Base-by-base conservation (phyloP, 2,888 invertebrate genomes). In the Nycteola revayana region DNA sequence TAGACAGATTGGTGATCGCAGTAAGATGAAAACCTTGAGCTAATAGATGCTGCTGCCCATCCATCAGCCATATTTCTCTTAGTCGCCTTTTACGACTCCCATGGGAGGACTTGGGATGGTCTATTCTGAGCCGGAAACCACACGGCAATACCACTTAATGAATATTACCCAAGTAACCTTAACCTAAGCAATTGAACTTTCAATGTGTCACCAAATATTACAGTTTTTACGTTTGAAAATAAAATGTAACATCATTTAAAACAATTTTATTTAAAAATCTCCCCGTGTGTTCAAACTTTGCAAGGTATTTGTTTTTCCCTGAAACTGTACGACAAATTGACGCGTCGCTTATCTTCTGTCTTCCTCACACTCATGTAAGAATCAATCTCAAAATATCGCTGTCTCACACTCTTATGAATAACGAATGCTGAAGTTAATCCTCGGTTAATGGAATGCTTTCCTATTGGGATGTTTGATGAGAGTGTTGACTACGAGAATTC, bases 261-360 rank as follows among this genome's bases (percentile, higher is more conserved):
- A n/a, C n/a, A n/a, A n/a, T n/a, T n/a, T n/a, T n/a, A 21, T 7
- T 28, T 9, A 1, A 18, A 32, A 9, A 9, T 28, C 14, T 31
- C 36, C 40, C 23, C 22, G 30, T 50, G 44, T 53, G 49, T 42
- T 43, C 48, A 49, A 44, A 29, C 52, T 35, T 36, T 49, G 41
- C 52, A 60, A 71, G 63, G 47, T 67, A 66, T 76, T 70, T 69
- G 71, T 69, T 65, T 69, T 66, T 61, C 69, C 60, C 49, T 62
- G 51, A 60, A 64, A 63, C 48, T 62, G 51, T 57, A 29, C 29
- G 63, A 75, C 70, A 78, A 74, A 74, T 75, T 62, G 70, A 64
- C 67, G 63, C 66, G 65, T 67, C 69, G 68, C 54, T 61, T 52
- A 50, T 40, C 53, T 25, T 37, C 48, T 44, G 45, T 69, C 56